phyloP scores from a whole-genome alignment of 2,113 vertebrate species.

The Vulpes vulpes region DNA sequence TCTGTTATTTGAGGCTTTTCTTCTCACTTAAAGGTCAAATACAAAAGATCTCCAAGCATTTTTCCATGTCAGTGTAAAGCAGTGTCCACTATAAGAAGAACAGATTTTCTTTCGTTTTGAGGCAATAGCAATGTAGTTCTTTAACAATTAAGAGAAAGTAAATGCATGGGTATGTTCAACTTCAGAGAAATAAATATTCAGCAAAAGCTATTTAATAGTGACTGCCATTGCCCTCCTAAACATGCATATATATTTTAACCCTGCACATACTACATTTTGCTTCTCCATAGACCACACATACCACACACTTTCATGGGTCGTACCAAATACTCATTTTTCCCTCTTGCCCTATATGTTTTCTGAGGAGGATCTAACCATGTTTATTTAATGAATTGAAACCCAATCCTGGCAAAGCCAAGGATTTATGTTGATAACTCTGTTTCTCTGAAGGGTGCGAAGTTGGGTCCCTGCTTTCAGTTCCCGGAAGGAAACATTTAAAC shows the following conservation, averaged over 20 bases:
- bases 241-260: background rate
- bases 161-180: background rate
- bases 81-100: background rate
- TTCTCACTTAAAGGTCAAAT: background rate
- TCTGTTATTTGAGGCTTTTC: background rate
- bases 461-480: background rate
- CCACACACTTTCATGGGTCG: background rate
- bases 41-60: background rate
- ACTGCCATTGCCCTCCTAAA: background rate
- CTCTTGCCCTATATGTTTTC: background rate
- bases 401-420: background rate
- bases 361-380: background rate
- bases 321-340: background rate
- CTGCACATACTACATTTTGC: background rate
- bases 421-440: background rate
- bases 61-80: background rate
- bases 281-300: background rate
- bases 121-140: background rate
- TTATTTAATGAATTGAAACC: slow-evolving; percentile 24
- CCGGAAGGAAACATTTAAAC: slow-evolving; percentile 32
- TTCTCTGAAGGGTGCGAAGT: background rate
- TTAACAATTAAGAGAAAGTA: background rate
- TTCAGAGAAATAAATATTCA: background rate
- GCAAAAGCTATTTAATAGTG: background rate
- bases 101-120: background rate